Base-by-base conservation (phyloP, 1,140 invertebrate species). In the Doryteuthis pealeii region DNA sequence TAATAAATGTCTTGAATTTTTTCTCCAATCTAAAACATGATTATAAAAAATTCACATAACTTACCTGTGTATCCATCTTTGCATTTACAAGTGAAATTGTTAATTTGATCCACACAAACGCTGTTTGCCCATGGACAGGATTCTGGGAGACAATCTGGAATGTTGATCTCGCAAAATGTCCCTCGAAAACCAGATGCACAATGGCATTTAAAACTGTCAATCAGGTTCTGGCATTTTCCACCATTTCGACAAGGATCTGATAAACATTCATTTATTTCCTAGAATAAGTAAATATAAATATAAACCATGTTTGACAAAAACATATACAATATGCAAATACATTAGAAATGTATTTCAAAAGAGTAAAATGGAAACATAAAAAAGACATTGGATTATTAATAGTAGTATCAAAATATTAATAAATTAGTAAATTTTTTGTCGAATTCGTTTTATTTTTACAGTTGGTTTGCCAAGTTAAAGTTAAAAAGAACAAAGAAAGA, bases 121-220 rank as follows among this genome's bases (percentile, higher is more conserved):
- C 72, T 75, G 65, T 77, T 66, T 5, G 12, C 22, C 28, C 72
- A 74, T 12, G 73, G 0, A 95, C 96, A 84, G 91, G 92, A 26
- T 92, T 93, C 0, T 90, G 90, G 62, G 0, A 26, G n/a, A 76
- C 84, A 86, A 40, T 84, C 82, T 67, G 83, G 74, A 72, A 94
- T 92, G 86, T 97, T 93, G 40, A 90, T 90, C 77, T 96, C 92
- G 87, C 95, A 97, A 30, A 91, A 90, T 1, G 74, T 54, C 2
- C 84, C 84, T 22, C 54, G 76, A 73, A 71, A 84, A 14, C 83
- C 83, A 18, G 68, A n/a, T 31, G 67, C 18, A 80, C 95, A 97
- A 1, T 83, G 84, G 86, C 95, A 96, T 2, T 92, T 94, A 77
- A 85, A 78, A 71, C 77, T 73, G 93, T 90, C 92, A 70, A 92